Evolutionary conservation across 2,797 vertebrate genomes (phyloP), one percentile per base, ranked within the genome.

Genomic region (Rhodeus uyekii): DNA sequence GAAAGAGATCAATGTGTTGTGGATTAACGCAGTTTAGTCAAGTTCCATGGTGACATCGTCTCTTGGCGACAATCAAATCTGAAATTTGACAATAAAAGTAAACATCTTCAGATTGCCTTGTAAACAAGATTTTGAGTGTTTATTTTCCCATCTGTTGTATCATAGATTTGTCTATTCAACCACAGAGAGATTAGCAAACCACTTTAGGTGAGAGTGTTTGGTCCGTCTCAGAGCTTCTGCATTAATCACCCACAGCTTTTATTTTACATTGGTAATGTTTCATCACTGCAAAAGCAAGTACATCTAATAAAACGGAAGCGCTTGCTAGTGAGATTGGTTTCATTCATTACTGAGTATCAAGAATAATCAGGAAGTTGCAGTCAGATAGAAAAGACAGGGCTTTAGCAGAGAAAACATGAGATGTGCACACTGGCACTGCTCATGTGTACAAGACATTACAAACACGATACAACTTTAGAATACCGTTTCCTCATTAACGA

Each of bases 101-200:
- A 80, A 61, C 12, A 38, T 65, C 38, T 76, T 65, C 38, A 79
- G 14, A 72, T 80, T 71, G 67, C 63, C 68, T 72, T 8, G 22
- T 36, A 53, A 63, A 74, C 39, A 64, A 81, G 13, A 74, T 65
- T 27, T 14, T 29, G 22, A 36, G n/a, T 64, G 24, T 74, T 73
- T 27, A 63, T 60, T 50, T 64, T 29, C n/a, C 44, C 42, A 53
- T 74, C 69, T 39, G 34, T 55, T 63, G 44, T 32, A n/a, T 64
- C 24, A 74, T 50, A 50, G 29, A 42, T 74, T 29, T 78, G 8
- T 63, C 60, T 65, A 34, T 36, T 65, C 12, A 64, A 24, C 34
- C 6, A 0, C 10, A 19, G 32, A 32, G 13, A 53, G 13, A 42
- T 39, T 53, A 67, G 32, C 34, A 42, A 53, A 67, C 61, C 39